Evolutionary conservation across 2,113 vertebrate species (phyloP), one percentile per base, ranked within the genome.

Genomic region (Melanerpes aurifrons): DNA sequence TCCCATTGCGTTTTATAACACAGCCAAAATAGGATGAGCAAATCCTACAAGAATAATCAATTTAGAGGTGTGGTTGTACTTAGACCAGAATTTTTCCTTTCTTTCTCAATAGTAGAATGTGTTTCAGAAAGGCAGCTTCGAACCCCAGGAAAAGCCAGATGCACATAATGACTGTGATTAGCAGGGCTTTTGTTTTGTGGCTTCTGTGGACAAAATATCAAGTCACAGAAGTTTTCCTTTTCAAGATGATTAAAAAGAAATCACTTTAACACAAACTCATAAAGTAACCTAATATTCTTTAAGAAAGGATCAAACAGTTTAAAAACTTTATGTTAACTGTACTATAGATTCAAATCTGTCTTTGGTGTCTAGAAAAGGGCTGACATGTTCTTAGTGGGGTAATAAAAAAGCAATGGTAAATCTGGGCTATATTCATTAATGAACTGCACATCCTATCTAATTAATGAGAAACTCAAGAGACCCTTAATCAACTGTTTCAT

Each of bases 11-110:
- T 76, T 96, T 88, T 89, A 82, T 88, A 90, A 87, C 61, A 20
- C 24, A 25, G 70, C 62, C 43, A 31, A 81, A 92, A 89, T 58
- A 66, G 58, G 62, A 92, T 81, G 81, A 96, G 62, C 79, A 96
- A 94, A 92, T 90, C 93, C 96, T 93, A 87, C 45, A 74, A 86
- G 87, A 75, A 57, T 84, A 83, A 90, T 95, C 92, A 93, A 82
- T 86, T 64, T 24, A 79, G 96, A 89, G 85, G 91, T 1, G 57
- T 57, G 62, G 57, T n/a, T 76, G 35, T 74, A 26, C n/a, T 95
- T 53, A 78, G 4, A 90, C 12, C 40, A 73, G 69, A 35, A 72
- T 68, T 90, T 85, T 66, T 69, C 73, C 62, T 76, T 73, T 54
- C 50, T 82, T 90, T 92, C 74, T 87, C 70, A 69, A 21, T 9